Percentiles rank a stretch among this genome's conserved stretches.
Evolutionary conservation across 2,113 vertebrate species (phyloP).

Genomic region (Neofelis nebulosa): DNA sequence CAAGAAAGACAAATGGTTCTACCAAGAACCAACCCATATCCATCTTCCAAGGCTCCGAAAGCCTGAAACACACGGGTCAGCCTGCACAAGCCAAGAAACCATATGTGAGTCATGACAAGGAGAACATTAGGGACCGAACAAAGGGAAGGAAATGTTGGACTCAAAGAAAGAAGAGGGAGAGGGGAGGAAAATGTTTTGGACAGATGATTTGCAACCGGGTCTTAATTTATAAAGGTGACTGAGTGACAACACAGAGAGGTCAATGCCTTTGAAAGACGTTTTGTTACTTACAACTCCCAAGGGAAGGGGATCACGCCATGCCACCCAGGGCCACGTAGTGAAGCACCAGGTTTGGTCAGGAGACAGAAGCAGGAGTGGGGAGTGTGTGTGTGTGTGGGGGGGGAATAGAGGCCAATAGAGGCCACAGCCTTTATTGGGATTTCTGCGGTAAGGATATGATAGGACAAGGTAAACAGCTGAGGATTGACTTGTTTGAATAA

Average conservation of each 20-base stretch:
- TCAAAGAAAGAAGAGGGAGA: not conserved
- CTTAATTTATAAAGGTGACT: not conserved
- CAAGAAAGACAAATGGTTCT: not conserved
- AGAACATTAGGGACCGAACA: not conserved
- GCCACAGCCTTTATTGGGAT: not conserved
- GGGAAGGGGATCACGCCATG: not conserved
- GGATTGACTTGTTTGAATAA: not conserved
- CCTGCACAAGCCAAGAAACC: not conserved
- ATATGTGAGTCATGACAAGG: not conserved
- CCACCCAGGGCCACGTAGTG: not conserved
- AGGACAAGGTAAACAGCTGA: not conserved
- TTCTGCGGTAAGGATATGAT: not conserved
- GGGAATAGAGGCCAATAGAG: not conserved
- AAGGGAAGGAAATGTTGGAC: not conserved
- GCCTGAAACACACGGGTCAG: not conserved
- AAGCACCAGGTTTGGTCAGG: not conserved
- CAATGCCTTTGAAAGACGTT: not conserved
- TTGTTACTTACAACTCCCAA: not conserved
- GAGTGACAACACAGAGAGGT: not conserved
- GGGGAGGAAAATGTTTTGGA: not conserved
- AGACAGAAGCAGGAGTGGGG: not conserved
- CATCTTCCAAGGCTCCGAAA: not conserved
- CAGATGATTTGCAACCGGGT: not conserved
- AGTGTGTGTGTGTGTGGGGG: too few species aligned
- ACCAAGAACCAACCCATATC: not conserved